A percentile compares a stretch with the other conserved stretches of the same genome.
phyloP scores from a whole-genome alignment of 2,797 vertebrate species.

The Coregonus ussuriensis region DNA sequence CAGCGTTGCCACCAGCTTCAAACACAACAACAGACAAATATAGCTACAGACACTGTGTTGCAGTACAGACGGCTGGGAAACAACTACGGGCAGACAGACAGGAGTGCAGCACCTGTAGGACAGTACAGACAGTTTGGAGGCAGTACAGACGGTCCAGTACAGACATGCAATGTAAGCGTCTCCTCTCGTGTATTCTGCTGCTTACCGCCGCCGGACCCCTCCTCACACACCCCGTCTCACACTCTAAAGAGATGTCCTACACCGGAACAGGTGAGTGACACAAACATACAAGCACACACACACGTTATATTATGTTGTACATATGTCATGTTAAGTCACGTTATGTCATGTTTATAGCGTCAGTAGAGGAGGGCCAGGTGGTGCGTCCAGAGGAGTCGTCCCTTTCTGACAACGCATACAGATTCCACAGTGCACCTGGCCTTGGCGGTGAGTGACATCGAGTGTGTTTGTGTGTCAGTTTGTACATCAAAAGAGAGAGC shows the following conservation, averaged over 20 bases:
- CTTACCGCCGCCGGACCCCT: conserved; percentile 33
- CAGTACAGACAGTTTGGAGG: conserved; percentile 7
- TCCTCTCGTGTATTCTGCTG: conserved; percentile 41
- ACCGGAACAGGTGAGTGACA: conserved; percentile 40
- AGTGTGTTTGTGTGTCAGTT: not conserved
- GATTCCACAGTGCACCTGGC: conserved; percentile 29
- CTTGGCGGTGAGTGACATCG: conserved; percentile 30
- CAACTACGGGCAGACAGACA: not conserved
- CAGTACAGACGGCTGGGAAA: not conserved
- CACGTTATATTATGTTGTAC: not conserved
- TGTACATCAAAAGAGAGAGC: not conserved
- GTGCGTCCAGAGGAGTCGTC: conserved; percentile 34
- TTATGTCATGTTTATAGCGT: conserved; percentile 5
- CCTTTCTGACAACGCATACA: conserved; percentile 30
- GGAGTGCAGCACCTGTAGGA: not conserved
- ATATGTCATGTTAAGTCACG: not conserved
- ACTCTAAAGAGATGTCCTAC: conserved; percentile 40
- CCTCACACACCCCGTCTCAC: conserved; percentile 40
- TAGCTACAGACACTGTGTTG: not conserved
- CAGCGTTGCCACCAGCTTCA: not conserved
- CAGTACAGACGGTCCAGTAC: not conserved
- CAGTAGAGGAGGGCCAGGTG: conserved; percentile 40
- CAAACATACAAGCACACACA: not conserved
- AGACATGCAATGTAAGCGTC: conserved; percentile 39
- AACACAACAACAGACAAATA: not conserved